These are phyloP conservation scores for Ibidorhyncha struthersii DNA, from an alignment of 2,113 vertebrate genomes.

Conservation along the genomic window DNA sequence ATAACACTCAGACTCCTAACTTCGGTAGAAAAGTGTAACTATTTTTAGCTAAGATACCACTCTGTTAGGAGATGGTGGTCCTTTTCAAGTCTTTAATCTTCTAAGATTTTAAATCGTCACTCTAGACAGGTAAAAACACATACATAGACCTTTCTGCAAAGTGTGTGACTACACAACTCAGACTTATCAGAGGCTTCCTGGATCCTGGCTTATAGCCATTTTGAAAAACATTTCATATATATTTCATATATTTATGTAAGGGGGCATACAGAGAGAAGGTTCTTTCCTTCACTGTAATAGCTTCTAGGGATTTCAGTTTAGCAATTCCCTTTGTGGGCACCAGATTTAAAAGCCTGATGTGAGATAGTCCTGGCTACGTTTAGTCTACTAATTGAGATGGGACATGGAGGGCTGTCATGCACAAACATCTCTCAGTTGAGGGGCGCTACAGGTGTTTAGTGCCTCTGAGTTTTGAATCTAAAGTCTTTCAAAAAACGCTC, in stretches of 20 bases:
- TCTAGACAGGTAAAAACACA: background rate
- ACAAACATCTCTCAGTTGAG: background rate
- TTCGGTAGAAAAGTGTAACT: background rate
- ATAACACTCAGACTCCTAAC: background rate
- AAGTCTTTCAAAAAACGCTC: background rate
- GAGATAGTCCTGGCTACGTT: background rate
- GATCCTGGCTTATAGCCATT: background rate
- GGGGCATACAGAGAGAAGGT: background rate
- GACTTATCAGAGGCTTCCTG: background rate
- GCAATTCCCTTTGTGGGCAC: background rate
- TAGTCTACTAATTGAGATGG: background rate
- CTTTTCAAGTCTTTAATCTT: background rate
- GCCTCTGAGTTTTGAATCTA: background rate
- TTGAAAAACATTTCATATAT: background rate
- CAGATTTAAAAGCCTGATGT: background rate
- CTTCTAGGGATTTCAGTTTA: background rate
- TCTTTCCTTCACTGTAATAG: background rate
- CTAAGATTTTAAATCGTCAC: background rate
- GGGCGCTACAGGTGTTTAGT: background rate
- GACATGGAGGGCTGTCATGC: background rate
- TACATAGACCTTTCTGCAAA: background rate
- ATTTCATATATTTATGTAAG: background rate
- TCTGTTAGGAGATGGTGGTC: background rate
- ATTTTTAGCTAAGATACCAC: background rate
- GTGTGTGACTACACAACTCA: background rate